Base-by-base conservation (phyloP, 2,113 vertebrate genomes). In the Leptobrachium ailaonicum region DNA sequence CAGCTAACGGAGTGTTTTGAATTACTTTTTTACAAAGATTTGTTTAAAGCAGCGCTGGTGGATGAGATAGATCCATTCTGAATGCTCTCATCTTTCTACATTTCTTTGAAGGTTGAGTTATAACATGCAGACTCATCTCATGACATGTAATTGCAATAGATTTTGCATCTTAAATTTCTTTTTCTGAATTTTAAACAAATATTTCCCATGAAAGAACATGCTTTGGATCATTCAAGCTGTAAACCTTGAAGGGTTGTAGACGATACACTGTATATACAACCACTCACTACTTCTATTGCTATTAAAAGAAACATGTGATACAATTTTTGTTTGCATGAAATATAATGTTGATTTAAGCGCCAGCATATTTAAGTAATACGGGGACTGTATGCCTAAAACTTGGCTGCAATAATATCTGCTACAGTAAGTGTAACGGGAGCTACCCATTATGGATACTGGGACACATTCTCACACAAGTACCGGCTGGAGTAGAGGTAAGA, bases 21-120 rank as follows among this genome's bases (percentile, higher is more conserved):
- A 84, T 89, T 89, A 86, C 4, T 86, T 87, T 32, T 87, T 86
- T 89, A 83, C 88, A 89, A 91, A 85, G 86, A 87, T 92, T 88
- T 89, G 85, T 90, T 91, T 89, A 79, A 88, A 90, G 88, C 79
- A 56, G 83, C 87, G 91, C 90, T 87, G 89, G 85, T 82, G 86
- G 89, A 86, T 87, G 87, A 84, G 87, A 89, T 88, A 86, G 84
- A 86, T 83, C 90, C 87, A 85, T 73, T 41, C 71, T 73, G 41
- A 79, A 84, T n/a, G 7, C 75, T 84, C 85, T 90, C 88, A 69
- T 78, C 84, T 75, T 82, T 90, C 85, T 63, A 58, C 42, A 58
- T 74, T 88, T 84, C 87, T 91, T 88, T 88, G 85, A 88, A 90
- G 82, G 85, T 80, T 86, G 83, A 88, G 85, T 85, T 84, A 87